phyloP scores from a whole-genome alignment of 1,140 invertebrate genomes.

The Antheraea mylitta region DNA sequence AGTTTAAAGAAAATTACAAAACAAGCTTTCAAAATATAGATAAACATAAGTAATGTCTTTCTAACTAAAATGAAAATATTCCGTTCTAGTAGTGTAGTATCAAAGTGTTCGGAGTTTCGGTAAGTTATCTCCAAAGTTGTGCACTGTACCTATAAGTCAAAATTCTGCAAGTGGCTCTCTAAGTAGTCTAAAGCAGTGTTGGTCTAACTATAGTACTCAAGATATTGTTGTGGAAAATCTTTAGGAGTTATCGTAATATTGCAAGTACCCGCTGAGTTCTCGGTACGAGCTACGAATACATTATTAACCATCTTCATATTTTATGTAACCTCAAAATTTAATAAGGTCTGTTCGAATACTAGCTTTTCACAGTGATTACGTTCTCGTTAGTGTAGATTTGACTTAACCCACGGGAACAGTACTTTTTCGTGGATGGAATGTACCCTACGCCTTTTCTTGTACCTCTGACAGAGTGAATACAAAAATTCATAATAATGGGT shows the following conservation, averaged over 20 bases:
- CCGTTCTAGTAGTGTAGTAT: constrained; percentile 71
- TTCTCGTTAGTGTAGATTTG: too few species aligned
- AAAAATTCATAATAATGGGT: too few species aligned
- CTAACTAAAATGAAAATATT: constrained; percentile 32
- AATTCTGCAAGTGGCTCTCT: constrained; percentile 68
- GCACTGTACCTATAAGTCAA: constrained; percentile 69
- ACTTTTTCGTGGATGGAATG: too few species aligned
- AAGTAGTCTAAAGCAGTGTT: constrained; percentile 47
- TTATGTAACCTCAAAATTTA: not conserved
- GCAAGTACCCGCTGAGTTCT: not conserved
- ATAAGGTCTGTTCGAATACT: not conserved
- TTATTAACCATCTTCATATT: not conserved
- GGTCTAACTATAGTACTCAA: not conserved
- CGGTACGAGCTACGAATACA: not conserved
- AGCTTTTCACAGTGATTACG: too few species aligned
- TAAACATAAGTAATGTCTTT: too few species aligned
- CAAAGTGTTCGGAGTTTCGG: constrained; percentile 73
- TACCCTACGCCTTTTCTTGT: too few species aligned
- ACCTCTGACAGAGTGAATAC: too few species aligned
- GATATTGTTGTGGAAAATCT: not conserved
- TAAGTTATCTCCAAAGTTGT: constrained; percentile 73
- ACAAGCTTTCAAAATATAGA: too few species aligned
- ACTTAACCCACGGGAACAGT: too few species aligned
- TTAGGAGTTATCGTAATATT: not conserved
- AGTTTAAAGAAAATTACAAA: too few species aligned